A percentile compares a stretch with the other conserved stretches of the same genome.
phyloP scores from a whole-genome alignment of 2,797 vertebrate genomes.

The Argya squamiceps region DNA sequence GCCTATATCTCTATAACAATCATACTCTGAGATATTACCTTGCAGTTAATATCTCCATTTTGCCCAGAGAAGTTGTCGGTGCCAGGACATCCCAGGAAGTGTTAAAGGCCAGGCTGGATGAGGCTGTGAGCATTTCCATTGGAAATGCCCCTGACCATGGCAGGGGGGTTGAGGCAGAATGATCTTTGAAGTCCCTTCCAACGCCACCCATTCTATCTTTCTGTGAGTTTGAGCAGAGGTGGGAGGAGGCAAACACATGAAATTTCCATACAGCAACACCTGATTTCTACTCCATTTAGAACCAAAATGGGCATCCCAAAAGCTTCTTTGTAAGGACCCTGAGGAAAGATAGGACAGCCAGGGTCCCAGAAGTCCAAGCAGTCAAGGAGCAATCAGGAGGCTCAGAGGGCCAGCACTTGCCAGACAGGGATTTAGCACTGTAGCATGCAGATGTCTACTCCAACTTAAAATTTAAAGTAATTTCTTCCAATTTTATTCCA shows the following conservation, averaged over 20 bases:
- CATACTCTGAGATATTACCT: background rate
- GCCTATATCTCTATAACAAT: background rate
- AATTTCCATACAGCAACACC: background rate
- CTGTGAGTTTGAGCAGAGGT: background rate
- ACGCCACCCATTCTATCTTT: background rate
- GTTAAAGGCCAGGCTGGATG: background rate
- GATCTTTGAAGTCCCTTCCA: background rate
- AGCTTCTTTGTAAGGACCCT: background rate
- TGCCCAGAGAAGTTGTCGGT: background rate
- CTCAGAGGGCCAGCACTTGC: background rate
- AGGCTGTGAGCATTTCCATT: background rate
- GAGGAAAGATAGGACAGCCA: background rate
- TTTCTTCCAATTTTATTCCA: background rate
- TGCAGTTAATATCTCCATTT: background rate
- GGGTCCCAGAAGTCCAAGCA: background rate
- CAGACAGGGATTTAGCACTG: background rate
- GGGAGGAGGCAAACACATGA: background rate
- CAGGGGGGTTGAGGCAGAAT: background rate
- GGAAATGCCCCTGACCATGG: background rate
- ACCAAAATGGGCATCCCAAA: background rate
- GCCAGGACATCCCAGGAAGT: background rate
- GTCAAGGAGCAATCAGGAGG: accelerated
- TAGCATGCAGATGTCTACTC: accelerated
- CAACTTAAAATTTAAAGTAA: background rate
- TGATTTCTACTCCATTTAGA: background rate